Evolutionary conservation across 2,797 vertebrate genomes (phyloP).

Genomic region (Labroides dimidiatus): DNA sequence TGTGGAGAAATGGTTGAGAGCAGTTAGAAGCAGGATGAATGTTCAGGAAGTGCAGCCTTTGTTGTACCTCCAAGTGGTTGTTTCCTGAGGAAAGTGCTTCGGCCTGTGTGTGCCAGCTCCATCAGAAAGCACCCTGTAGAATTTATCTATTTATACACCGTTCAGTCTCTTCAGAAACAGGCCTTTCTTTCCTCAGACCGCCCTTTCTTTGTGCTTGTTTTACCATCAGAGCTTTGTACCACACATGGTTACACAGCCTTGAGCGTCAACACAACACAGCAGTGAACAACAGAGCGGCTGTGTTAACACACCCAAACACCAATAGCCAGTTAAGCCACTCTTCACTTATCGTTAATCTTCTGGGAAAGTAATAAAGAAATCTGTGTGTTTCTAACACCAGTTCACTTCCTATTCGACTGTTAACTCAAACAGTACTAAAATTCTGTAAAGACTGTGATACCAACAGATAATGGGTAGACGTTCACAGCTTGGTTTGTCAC

Average conservation of each 20-base stretch:
- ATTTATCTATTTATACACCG: conserved; percentile 37
- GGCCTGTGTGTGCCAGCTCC: conserved; percentile 28
- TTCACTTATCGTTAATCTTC: conserved; percentile 6
- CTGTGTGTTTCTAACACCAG: neutral
- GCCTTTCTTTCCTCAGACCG: conserved; percentile 26
- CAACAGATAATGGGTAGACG: conserved; percentile 3
- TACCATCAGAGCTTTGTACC: conserved; percentile 27
- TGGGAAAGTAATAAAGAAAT: neutral
- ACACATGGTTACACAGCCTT: conserved; percentile 38
- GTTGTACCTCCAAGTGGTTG: conserved; percentile 44
- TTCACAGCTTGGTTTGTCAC: neutral
- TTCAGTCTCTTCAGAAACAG: conserved; percentile 15
- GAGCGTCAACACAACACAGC: conserved; percentile 36
- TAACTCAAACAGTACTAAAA: neutral
- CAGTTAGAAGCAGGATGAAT: conserved; percentile 20
- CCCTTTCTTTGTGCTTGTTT: conserved; percentile 36
- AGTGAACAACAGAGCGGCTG: conserved; percentile 21
- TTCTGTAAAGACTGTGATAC: neutral
- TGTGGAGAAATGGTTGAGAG: conserved; percentile 16
- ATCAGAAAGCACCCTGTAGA: conserved; percentile 24
- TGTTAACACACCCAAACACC: conserved; percentile 21
- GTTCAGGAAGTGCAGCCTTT: conserved; percentile 55
- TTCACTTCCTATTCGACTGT: neutral
- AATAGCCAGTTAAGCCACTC: conserved; percentile 6
- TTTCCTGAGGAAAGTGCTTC: conserved; percentile 69